Base-by-base conservation (phyloP, 2,888 invertebrate species). In the Ochropacha duplaris region DNA sequence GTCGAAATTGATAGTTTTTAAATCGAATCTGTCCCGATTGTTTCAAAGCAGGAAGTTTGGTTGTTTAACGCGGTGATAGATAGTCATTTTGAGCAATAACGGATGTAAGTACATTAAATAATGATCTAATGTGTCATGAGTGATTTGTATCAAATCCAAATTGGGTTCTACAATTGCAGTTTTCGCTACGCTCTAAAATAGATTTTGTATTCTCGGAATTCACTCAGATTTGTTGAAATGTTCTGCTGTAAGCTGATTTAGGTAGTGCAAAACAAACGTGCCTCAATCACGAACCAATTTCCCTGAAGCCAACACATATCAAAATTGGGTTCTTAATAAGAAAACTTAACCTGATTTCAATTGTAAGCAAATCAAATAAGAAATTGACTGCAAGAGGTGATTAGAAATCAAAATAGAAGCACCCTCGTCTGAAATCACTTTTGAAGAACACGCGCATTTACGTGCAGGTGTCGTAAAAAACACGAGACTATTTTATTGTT, bases 401-500 rank as follows among this genome's bases (percentile, higher is more conserved):
- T 72, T 66, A 56, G 57, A 31, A 65, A 68, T 60, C 64, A 70
- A 72, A 68, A 62, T 19, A 44, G 44, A 9, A 66, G 66, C 61
- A 64, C 64, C 69, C 60, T 49, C 44, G 12, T 54, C 12, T 31
- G 76, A 84, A 88, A 88, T 89, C 86, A 83, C 84, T 88, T 85
- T 77, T 70, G 69, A 71, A 83, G 84, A 78, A 76, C 76, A 72
- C 77, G 76, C 72, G 75, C 73, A 76, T 79, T 81, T 71, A 73
- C 79, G 80, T 81, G 69, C 83, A 84, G 85, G 83, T 85, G 74
- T 84, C 86, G 86, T 91, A 90, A 90, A 88, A 88, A 85, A 82
- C 75, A 70, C 76, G 79, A 82, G 83, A 81, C 86, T 81, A 83
- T 89, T 90, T 90, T 89, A 90, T 82, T 83, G 83, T 79, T 66